A percentile compares a stretch with the other conserved stretches of the same genome.
Conservation (phyloP, 1,140 invertebrate species). For the Trachymyrmex septentrionalis region DNA sequence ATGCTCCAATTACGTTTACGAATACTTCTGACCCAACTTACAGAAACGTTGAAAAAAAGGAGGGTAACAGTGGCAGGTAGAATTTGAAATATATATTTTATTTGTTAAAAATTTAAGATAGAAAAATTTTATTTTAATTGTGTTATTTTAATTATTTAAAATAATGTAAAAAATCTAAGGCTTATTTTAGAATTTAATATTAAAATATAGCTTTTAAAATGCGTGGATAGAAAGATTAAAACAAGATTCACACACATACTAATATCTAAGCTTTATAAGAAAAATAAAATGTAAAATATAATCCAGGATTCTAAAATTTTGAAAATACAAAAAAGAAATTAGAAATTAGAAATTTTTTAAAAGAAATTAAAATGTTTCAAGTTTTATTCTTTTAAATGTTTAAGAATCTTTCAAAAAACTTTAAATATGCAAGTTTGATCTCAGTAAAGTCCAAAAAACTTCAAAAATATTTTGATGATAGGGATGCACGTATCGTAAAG, state of each 20-base stretch:
- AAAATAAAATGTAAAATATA: neutral
- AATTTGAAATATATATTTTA: constrained; percentile 30
- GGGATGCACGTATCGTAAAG: too few relatives aligned
- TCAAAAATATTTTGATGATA: neutral
- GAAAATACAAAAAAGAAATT: neutral
- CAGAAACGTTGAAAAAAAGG: constrained; percentile 33
- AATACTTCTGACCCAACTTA: constrained; percentile 52
- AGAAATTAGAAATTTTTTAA: constrained; percentile 8
- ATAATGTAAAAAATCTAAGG: neutral
- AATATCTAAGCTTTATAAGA: neutral
- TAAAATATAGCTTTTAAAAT: constrained; percentile 13
- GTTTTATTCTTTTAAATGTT: neutral
- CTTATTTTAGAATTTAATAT: constrained; percentile 30
- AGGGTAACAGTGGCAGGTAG: constrained; percentile 58
- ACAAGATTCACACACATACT: neutral
- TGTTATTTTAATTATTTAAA: constrained; percentile 46
- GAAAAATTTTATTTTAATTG: constrained; percentile 30
- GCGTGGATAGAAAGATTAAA: neutral
- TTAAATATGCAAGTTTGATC: neutral
- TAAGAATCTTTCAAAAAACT: neutral
- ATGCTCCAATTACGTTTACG: constrained; percentile 27
- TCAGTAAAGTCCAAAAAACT: neutral
- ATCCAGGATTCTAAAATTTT: constrained; percentile 1
- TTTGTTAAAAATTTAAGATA: constrained; percentile 17
- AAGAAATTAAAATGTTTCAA: neutral